Base-by-base conservation (phyloP, 2,888 invertebrate genomes). In the Epinotia bilunana region DNA sequence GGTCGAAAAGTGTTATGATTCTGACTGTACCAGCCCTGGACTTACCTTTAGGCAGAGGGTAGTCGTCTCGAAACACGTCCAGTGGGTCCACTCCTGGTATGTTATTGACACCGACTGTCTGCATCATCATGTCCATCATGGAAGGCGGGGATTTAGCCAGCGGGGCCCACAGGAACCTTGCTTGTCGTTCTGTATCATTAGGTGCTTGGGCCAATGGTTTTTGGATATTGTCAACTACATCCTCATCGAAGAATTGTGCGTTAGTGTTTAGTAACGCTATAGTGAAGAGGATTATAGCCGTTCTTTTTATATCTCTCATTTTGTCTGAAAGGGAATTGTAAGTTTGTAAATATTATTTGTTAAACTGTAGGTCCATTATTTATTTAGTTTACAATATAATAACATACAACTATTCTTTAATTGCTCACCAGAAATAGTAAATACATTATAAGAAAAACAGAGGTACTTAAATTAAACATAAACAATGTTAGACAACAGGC, bases 1-100 rank as follows among this genome's bases (percentile, higher is more conserved):
- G 39, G 39, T 39, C 9, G 39, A 39, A 39, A 9, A 39, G 39
- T 39, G 6, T 33, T 33, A 33, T 33, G 5, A 33, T 33, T 0
- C 33, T 6, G 33, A 33, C 33, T 33, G 39, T 9, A 49, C 16
- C 6, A n/a, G 53, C n/a, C 1, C 7, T n/a, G 33, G 62, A 67
- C 86, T 86, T 84, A 94, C 94, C 94, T 88, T 91, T 91, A 12
- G 94, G 92, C 73, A 92, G 79, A 20, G 92, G 90, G 78, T 92
- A 94, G 0, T 87, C 79, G 78, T 94, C 94, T 6, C 93, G 83
- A 13, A 94, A 82, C 79, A 93, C 90, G 77, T 93, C 93, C 73
- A 93, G 91, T 0, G 90, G 90, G 78, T 94, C 93, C 1, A 85
- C 78, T 71, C 89, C 81, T 4, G 91, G 90, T 0, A 82, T 80